Percentiles rank a stretch among this genome's conserved stretches.
Conservation (phyloP, 2,113 vertebrate genomes). For the Tylochromis polylepis region DNA sequence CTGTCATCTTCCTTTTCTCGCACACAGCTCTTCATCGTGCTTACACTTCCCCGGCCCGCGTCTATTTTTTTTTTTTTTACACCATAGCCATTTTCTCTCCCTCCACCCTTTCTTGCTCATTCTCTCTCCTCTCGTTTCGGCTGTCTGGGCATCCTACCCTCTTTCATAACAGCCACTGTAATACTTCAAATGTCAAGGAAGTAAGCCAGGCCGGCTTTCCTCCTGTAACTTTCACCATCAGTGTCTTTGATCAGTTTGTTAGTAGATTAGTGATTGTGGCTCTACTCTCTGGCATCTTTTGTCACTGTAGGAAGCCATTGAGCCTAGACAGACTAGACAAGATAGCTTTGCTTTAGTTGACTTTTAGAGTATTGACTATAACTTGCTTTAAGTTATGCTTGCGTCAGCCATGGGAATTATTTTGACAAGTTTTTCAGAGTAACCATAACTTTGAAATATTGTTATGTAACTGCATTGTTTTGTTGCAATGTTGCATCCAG, state of each 20-base stretch:
- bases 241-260: constrained; percentile 55
- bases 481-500: background rate
- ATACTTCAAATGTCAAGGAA: constrained; percentile 48
- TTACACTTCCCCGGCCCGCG: constrained; percentile 1
- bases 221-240: constrained; percentile 13
- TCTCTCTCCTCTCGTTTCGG: background rate
- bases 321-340: background rate
- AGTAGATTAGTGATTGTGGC: background rate
- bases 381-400: background rate
- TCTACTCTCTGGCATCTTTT: background rate
- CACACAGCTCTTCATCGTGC: constrained; percentile 26
- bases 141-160: constrained; percentile 7
- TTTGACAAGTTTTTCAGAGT: background rate
- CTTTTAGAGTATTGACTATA: background rate
- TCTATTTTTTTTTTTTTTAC: background rate
- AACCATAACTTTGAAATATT: background rate
- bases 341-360: background rate
- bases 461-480: background rate
- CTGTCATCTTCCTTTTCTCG: constrained; percentile 56
- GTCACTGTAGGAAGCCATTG: background rate
- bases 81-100: background rate
- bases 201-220: background rate
- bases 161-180: constrained; percentile 28
- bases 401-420: background rate
- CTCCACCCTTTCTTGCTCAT: background rate